Conservation (phyloP, 2,113 vertebrate species). For the Clarias gariepinus region DNA sequence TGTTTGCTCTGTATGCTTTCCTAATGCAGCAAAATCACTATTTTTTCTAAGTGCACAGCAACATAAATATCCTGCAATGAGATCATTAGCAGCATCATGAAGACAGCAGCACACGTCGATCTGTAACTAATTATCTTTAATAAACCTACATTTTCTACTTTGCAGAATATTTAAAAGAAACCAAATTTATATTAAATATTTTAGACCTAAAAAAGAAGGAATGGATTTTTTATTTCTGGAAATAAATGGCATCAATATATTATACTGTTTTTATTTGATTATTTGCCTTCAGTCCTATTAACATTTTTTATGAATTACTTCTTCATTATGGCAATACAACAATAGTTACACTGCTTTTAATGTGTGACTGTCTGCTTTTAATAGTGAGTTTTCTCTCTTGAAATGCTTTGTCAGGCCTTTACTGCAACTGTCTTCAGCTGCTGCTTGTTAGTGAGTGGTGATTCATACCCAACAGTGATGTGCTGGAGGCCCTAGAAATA, state of each 20-base stretch:
- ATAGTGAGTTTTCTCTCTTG: not conserved
- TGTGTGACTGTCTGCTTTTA: too few species aligned
- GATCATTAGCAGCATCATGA: not conserved
- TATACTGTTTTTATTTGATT: not conserved
- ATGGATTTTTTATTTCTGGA: not conserved
- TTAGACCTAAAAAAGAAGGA: not conserved
- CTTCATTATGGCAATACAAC: not conserved
- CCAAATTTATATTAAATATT: not conserved
- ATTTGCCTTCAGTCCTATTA: not conserved
- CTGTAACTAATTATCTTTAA: conserved; percentile 1
- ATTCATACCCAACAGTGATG: not conserved
- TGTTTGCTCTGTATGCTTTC: conserved; percentile 11
- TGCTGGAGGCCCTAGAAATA: not conserved
- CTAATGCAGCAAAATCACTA: not conserved
- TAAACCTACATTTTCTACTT: not conserved
- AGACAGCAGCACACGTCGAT: not conserved
- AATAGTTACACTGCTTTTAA: not conserved
- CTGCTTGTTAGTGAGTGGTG: too few species aligned
- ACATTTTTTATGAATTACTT: too few species aligned
- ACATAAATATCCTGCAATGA: not conserved
- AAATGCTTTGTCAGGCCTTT: too few species aligned
- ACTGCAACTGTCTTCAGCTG: too few species aligned
- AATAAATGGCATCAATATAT: not conserved
- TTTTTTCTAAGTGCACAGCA: conserved; percentile 13
- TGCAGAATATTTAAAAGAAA: not conserved